Base-by-base conservation (phyloP, 30 jellyfish, hydroid and myxozoan genomes). In the Aurelia aurita region DNA sequence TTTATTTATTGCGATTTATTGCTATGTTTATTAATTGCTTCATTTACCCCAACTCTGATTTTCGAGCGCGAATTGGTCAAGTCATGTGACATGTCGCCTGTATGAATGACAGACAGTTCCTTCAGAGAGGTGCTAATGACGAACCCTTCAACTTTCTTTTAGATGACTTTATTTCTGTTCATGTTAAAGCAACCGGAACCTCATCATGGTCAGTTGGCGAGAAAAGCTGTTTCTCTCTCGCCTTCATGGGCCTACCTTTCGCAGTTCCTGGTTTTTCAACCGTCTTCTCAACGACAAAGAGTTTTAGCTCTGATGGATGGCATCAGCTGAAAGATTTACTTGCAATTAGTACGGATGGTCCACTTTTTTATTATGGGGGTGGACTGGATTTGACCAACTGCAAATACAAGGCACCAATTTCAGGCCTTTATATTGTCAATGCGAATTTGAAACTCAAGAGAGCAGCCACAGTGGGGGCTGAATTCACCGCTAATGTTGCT, bases 191-290 rank as follows among this genome's bases (percentile, higher is more conserved):
- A 11, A 21, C 89, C 20, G 96, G 90, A 19, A 65, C 76, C n/a
- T 49, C 90, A 5, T 86, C 95, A 19, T 93, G 98, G 98, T 75
- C 87, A 6, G 80, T 93, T 22, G 89, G 83, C 43, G 77, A 25
- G 60, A 82, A 74, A 44, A 77, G 94, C 77, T 87, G 93, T 34
- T 82, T 93, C 49, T 93, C 98, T 0, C 57, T 83, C 58, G 85
- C 85, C 3, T 82, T 77, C 45, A 67, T 93, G 31, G 96, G 98
- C 34, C 87, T 76, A 39, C 86, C 87, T 21, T 72, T 79, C 61
- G 74, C 82, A 28, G 90, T 86, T 20, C 82, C 86, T 15, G 98
- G 98, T 49, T 73, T 93, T 65, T 62, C 97, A 25, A 71, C 97
- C 10, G 97, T 93, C 31, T 77, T 93, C 28, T 19, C 85, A 16